Percentiles rank a stretch among this genome's conserved stretches.
phyloP scores from a whole-genome alignment of 2,113 vertebrate species.

The Rhinoptilus africanus region DNA sequence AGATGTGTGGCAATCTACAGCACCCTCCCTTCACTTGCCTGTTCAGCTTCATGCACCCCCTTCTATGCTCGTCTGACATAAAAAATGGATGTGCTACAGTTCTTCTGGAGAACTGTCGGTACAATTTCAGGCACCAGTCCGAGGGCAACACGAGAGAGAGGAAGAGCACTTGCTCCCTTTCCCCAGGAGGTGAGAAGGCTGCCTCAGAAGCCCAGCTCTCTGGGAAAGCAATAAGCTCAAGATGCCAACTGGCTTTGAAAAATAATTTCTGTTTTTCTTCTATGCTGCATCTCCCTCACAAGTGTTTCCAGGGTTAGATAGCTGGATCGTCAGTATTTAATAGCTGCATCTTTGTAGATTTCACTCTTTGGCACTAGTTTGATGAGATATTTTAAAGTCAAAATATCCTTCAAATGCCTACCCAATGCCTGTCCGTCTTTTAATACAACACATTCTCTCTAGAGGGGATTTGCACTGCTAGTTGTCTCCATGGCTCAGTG shows the following conservation, averaged over 20 bases:
- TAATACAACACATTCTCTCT: background rate
- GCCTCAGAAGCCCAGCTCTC: background rate
- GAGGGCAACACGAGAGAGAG: background rate
- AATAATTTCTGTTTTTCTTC: background rate
- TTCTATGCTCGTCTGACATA: background rate
- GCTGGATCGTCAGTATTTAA: background rate
- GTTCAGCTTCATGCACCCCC: background rate
- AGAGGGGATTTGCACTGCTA: background rate
- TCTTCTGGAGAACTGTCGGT: background rate
- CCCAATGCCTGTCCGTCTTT: constrained; percentile 9
- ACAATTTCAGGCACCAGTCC: background rate
- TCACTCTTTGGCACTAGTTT: background rate
- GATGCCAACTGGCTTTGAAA: background rate
- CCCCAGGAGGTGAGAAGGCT: background rate
- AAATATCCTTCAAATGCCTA: constrained; percentile 19
- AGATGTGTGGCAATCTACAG: background rate
- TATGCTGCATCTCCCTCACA: background rate
- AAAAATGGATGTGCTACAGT: background rate
- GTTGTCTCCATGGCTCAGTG: background rate
- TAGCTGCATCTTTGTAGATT: background rate
- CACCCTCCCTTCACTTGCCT: background rate
- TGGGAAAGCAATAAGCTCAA: background rate
- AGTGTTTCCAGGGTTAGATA: background rate
- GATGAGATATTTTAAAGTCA: constrained; percentile 12
- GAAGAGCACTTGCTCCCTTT: background rate